Evolutionary conservation across 2,888 invertebrate species (phyloP).

Genomic region (Zygaena filipendulae): DNA sequence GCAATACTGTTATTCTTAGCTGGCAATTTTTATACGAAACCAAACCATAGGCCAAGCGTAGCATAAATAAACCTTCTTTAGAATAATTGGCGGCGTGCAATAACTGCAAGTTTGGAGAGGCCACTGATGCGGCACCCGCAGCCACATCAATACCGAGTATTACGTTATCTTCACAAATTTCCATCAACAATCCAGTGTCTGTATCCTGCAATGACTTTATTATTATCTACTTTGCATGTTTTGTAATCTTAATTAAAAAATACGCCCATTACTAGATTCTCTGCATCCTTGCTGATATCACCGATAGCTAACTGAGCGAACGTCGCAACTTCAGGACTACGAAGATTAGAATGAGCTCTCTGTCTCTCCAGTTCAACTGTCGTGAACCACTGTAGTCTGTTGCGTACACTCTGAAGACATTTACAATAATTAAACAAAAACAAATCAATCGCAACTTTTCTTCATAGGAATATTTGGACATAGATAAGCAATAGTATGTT

Average conservation of each 20-base stretch:
- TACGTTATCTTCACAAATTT: constrained; percentile 40
- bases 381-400: constrained; percentile 37
- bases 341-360: constrained; percentile 34
- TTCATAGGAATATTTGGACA: too few species aligned
- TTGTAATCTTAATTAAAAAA: too few species aligned
- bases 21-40: not conserved
- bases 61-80: constrained; percentile 26
- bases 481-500: too few species aligned
- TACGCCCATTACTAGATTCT: constrained; percentile 13
- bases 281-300: constrained; percentile 26
- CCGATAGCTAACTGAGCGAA: constrained; percentile 32
- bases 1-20: not conserved
- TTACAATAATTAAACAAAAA: not conserved
- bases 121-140: constrained; percentile 29
- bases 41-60: not conserved
- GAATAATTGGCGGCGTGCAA: constrained; percentile 38
- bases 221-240: too few species aligned
- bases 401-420: constrained; percentile 26
- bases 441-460: not conserved
- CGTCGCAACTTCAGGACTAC: constrained; percentile 38
- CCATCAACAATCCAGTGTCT: constrained; percentile 34
- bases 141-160: constrained; percentile 30
- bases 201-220: constrained; percentile 35
- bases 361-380: constrained; percentile 38
- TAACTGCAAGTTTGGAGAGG: constrained; percentile 32